Percentiles rank a stretch among this genome's conserved stretches.
Evolutionary conservation across 2,113 vertebrate genomes (phyloP).

Genomic region (Dolichotis patagonum): DNA sequence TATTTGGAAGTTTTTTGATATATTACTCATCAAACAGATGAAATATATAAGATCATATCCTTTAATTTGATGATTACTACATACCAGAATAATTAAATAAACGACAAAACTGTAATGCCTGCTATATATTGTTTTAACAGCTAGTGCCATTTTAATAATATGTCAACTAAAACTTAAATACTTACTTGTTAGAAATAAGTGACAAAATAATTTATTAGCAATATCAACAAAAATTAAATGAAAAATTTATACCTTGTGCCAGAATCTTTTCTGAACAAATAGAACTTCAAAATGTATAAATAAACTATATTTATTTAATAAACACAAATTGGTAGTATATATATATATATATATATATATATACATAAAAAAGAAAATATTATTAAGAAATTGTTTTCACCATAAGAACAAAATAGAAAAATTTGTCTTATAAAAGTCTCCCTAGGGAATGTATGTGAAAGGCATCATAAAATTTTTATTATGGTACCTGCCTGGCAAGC

Average conservation of each 20-base stretch:
- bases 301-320: background rate
- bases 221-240: background rate
- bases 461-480: background rate
- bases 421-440: background rate
- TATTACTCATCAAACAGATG: background rate
- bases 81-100: background rate
- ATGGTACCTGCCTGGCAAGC: no score
- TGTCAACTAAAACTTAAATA: background rate
- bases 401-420: background rate
- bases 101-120: background rate
- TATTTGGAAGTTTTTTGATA: background rate
- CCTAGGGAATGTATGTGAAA: background rate
- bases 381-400: slow-evolving; percentile 3
- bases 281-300: background rate
- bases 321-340: background rate
- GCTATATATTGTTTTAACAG: background rate
- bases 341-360: no score
- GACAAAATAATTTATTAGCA: background rate
- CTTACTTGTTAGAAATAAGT: background rate
- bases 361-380: background rate
- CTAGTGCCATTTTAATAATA: slow-evolving; percentile 3
- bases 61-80: background rate
- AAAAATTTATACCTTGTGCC: background rate
- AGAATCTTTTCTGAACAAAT: background rate
- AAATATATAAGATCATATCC: background rate